Conservation (phyloP, 2,888 invertebrate species). For the Tenthredo scrophulariae region DNA sequence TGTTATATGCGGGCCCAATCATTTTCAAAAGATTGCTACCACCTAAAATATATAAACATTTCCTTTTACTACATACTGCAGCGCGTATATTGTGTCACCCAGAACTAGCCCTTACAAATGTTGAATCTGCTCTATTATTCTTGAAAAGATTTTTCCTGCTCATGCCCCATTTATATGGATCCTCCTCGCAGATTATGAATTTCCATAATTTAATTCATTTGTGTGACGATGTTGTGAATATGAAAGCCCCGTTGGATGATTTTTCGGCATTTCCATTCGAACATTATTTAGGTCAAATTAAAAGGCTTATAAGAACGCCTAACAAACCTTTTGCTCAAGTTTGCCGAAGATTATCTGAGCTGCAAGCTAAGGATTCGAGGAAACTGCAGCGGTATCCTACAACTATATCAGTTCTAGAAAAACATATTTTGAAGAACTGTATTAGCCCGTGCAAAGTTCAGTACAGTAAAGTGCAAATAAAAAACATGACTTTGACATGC, state of each 20-base stretch:
- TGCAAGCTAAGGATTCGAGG: not conserved
- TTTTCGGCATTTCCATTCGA: slow-evolving; percentile 52
- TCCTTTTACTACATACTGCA: slow-evolving; percentile 44
- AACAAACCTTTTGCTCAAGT: slow-evolving; percentile 50
- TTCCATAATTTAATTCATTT: slow-evolving; percentile 57
- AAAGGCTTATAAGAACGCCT: slow-evolving; percentile 36
- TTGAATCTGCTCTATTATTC: slow-evolving; percentile 34
- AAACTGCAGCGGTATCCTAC: not conserved
- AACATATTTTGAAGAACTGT: not conserved
- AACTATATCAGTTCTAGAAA: not conserved
- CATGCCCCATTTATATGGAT: slow-evolving; percentile 43
- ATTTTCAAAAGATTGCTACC: slow-evolving; percentile 40
- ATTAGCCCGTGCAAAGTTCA: too few species aligned
- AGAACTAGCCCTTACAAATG: not conserved
- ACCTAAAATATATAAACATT: slow-evolving; percentile 46
- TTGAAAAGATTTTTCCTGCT: slow-evolving; percentile 36
- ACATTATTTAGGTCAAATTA: slow-evolving; percentile 47
- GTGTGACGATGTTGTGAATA: slow-evolving; percentile 52
- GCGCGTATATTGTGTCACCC: slow-evolving; percentile 50
- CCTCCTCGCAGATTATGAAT: slow-evolving; percentile 48
- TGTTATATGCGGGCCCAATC: slow-evolving; percentile 55
- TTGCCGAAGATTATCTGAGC: slow-evolving; percentile 37
- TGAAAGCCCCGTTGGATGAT: slow-evolving; percentile 7
- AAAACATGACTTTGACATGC: not conserved
- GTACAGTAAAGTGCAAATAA: not conserved